A percentile compares a stretch with the other conserved stretches of the same genome.
Evolutionary conservation across 2,888 invertebrate species (phyloP).

Genomic region (Nysson spinosus): DNA sequence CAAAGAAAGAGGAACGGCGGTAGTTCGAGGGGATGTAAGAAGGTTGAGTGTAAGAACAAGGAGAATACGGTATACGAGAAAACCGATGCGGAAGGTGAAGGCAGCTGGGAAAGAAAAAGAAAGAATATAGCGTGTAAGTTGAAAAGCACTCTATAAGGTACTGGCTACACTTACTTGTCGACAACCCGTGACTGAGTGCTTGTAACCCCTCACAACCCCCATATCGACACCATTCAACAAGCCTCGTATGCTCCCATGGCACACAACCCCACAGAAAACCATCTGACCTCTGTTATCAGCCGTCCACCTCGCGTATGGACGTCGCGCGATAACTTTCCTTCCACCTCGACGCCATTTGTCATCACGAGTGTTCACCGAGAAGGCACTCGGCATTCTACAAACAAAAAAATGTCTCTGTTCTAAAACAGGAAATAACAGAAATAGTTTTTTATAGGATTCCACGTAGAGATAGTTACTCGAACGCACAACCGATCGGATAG

Average conservation of each 20-base stretch:
- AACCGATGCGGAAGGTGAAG: too few species aligned
- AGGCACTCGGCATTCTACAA: too few species aligned
- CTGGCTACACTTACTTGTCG: conserved; percentile 59
- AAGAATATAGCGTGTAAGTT: conserved; percentile 28
- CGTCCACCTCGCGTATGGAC: conserved; percentile 19
- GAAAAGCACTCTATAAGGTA: conserved; percentile 56
- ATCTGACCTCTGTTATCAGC: conserved; percentile 48
- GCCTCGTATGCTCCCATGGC: conserved; percentile 5
- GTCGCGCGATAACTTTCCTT: conserved; percentile 41
- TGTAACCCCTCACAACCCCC: conserved; percentile 49
- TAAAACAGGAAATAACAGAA: conserved; percentile 33
- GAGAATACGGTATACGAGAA: too few species aligned
- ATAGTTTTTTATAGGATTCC: conserved; percentile 27
- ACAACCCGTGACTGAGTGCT: conserved; percentile 67
- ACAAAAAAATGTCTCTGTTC: too few species aligned
- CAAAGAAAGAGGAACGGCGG: conserved; percentile 38
- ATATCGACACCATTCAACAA: conserved; percentile 33
- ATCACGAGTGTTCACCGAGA: conserved; percentile 17
- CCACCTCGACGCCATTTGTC: conserved; percentile 24
- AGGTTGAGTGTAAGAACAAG: conserved; percentile 52
- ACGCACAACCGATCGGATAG: conserved; percentile 1
- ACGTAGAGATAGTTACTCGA: background rate
- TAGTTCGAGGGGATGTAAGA: conserved; percentile 35
- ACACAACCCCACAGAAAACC: conserved; percentile 9
- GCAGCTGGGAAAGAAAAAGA: conserved; percentile 9